Percentiles rank a stretch among this genome's conserved stretches.
phyloP scores from a whole-genome alignment of 2,113 vertebrate genomes.

The Peromyscus maniculatus region DNA sequence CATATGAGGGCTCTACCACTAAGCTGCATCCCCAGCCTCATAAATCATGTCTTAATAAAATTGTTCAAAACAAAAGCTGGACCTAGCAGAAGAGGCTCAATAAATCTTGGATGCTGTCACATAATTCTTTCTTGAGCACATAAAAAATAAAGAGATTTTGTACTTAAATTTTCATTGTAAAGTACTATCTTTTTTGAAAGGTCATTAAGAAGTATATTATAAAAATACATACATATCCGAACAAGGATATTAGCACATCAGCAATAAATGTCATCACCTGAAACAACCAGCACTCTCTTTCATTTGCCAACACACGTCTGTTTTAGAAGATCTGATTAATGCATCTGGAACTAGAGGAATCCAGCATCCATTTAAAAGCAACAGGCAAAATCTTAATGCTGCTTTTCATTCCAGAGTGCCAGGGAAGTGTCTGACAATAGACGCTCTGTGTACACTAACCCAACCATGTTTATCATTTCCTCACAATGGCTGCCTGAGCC shows the following conservation, averaged over 20 bases:
- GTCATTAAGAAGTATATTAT: conserved; percentile 40
- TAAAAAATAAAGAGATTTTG: conserved; percentile 25
- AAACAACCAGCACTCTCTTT: neutral
- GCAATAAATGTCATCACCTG: conserved; percentile 20
- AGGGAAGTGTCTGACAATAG: neutral
- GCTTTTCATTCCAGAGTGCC: neutral
- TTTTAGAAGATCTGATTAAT: neutral
- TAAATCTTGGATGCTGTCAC: conserved; percentile 30
- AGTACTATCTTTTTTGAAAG: conserved; percentile 44
- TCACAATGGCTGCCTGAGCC: neutral
- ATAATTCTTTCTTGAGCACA: neutral
- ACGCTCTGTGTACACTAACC: neutral
- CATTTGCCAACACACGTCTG: conserved; percentile 43
- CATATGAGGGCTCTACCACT: neutral
- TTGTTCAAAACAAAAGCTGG: conserved; percentile 2
- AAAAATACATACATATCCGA: conserved; percentile 1
- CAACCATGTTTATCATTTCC: neutral
- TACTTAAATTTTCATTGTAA: conserved; percentile 50
- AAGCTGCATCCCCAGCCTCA: neutral
- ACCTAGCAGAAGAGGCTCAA: neutral
- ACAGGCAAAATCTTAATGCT: neutral
- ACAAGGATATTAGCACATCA: neutral
- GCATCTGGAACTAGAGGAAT: conserved; percentile 12
- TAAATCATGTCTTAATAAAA: conserved; percentile 16
- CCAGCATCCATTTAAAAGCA: neutral